Evolutionary conservation across 2,113 vertebrate genomes (phyloP), one percentile per base, ranked within the genome.

Genomic region (Lamprologus sp.): DNA sequence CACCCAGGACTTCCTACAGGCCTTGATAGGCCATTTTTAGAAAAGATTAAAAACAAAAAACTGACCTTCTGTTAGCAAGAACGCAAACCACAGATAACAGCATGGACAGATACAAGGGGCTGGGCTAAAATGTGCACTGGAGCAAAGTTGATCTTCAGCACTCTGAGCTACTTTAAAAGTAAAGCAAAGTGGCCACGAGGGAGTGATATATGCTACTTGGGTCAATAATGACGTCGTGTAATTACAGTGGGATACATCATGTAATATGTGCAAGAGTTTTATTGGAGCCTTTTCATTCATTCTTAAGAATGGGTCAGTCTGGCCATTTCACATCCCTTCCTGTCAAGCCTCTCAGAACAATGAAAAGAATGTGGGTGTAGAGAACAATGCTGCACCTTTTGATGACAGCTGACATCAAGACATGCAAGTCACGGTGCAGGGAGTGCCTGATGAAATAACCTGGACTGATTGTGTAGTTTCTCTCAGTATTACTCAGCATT

Each of bases 351-450:
- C 12, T 5, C 3, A 7, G 2, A 87, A 91, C 86, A 87, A 94
- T 93, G 93, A 51, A 33, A 87, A 54, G 87, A 94, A 96, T 93
- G 92, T 86, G 89, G 84, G 91, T 87, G 88, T 84, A 77, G 60
- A 79, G n/a, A 53, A 23, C 28, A 12, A 33, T 19, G 8, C 77
- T 40, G 37, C 53, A 37, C 51, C 56, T 81, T 80, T 84, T 88
- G 45, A 54, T 45, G 60, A 68, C 82, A 83, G 85, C 81, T 58
- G 49, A 85, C 81, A 60, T 73, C 60, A 19, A 13, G 90, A 87
- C 93, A 90, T 87, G 88, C 9, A 7, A 19, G 11, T 21, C 21
- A 68, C 5, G 3, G 15, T 28, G 49, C n/a, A 56, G 26, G 23
- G 21, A 33, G 26, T 19, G 3, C 2, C 15, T 23, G 8, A 26